These are phyloP conservation scores for Oreochromis tanganicae DNA, from an alignment of 2,113 vertebrate species.

Conservation along the genomic window DNA sequence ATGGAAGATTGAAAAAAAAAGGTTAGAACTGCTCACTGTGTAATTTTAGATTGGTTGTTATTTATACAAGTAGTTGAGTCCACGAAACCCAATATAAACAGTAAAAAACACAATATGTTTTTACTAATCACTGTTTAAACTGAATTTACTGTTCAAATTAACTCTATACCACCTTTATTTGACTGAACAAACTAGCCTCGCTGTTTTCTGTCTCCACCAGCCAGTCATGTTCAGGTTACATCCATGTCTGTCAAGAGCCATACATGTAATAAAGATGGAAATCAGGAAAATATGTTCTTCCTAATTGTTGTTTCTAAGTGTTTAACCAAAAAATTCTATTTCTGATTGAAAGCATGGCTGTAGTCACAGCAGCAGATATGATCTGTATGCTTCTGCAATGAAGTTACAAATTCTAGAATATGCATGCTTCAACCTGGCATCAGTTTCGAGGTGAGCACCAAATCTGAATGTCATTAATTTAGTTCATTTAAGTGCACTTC, in stretches of 20 bases:
- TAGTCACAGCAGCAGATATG: not conserved
- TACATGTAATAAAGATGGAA: not conserved
- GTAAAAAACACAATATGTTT: not conserved
- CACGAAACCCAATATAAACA: not conserved
- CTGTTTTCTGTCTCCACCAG: not conserved
- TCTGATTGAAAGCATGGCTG: not conserved
- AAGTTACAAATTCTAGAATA: not conserved
- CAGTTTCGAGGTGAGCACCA: not conserved
- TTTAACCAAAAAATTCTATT: not conserved
- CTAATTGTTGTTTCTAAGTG: not conserved
- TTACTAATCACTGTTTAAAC: not conserved
- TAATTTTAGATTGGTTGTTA: not conserved
- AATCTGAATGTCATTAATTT: not conserved
- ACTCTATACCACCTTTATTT: not conserved
- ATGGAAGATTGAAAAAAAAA: constrained; percentile 59
- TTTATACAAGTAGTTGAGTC: not conserved
- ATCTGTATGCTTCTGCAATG: not conserved
- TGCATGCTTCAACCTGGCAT: not conserved
- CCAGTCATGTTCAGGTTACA: not conserved
- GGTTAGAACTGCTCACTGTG: constrained; percentile 36
- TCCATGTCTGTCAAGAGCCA: not conserved
- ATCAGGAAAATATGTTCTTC: not conserved
- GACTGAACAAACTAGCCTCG: not conserved
- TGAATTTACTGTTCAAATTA: not conserved
- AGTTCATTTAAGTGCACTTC: not conserved